Evolutionary conservation across 2,888 invertebrate species (phyloP).

Genomic region (Harpagoxenus sublaevis): DNA sequence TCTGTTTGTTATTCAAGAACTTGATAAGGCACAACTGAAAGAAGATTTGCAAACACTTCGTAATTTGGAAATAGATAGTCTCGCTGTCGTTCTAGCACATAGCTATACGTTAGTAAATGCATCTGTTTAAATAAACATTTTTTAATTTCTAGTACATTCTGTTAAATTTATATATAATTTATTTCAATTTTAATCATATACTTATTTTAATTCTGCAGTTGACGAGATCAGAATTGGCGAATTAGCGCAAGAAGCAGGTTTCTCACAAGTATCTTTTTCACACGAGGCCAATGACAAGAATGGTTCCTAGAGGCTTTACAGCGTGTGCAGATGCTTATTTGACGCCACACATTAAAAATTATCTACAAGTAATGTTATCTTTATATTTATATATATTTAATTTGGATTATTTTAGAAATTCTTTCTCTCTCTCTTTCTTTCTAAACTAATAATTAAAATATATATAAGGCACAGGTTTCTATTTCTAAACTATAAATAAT

Average conservation of each 20-base stretch:
- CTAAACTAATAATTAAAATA: neutral
- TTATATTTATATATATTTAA: neutral
- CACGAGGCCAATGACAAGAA: slow-evolving; percentile 97
- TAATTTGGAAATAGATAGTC: slow-evolving; percentile 93
- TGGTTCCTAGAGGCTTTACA: slow-evolving; percentile 97
- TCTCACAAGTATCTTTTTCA: slow-evolving; percentile 96
- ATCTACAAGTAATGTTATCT: slow-evolving; percentile 89
- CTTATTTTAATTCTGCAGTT: slow-evolving; percentile 86
- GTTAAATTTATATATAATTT: neutral
- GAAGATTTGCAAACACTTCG: slow-evolving; percentile 89
- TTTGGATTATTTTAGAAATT: neutral
- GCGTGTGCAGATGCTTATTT: slow-evolving; percentile 98
- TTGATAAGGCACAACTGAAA: slow-evolving; percentile 90
- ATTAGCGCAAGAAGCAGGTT: slow-evolving; percentile 93
- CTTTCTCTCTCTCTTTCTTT: neutral
- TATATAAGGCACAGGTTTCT: neutral
- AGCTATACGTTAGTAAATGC: slow-evolving; percentile 92
- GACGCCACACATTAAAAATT: slow-evolving; percentile 97
- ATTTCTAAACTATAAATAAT: neutral
- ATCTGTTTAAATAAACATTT: neutral
- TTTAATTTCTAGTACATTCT: neutral
- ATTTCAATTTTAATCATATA: slow-evolving; percentile 21
- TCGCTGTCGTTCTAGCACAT: slow-evolving; percentile 97
- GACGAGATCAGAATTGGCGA: slow-evolving; percentile 95
- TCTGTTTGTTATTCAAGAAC: slow-evolving; percentile 90